Base-by-base conservation (phyloP, 2,113 vertebrate genomes). In the Ictalurus furcatus region DNA sequence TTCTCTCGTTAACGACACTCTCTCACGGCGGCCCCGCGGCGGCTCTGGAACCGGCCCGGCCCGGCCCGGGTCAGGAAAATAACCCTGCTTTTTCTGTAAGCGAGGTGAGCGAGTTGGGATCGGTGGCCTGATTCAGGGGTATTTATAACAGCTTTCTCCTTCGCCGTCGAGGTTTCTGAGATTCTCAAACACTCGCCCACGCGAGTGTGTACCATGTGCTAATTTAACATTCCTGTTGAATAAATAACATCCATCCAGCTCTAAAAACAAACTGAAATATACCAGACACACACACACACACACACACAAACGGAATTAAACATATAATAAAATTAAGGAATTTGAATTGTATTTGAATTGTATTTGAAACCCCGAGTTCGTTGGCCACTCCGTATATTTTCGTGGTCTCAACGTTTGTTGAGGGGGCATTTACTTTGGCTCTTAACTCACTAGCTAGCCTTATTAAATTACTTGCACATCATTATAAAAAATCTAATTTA, bases 1-100 rank as follows among this genome's bases (percentile, higher is more conserved):
- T 59, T 40, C 84, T 88, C 59, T 52, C 67, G 12, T 84, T 89
- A 86, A 86, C 67, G 67, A 76, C 85, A 78, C 84, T 83, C 23
- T 56, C 80, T 87, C 58, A 30, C 19, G 6, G 37, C 28, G 48
- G 48, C 65, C 84, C 25, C 25, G 14, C 61, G 85, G 80, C 90
- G 80, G 88, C 88, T 87, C 84, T 84, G 82, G 48, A 56, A 73
- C 67, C 44, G 0, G 48, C 4, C 40, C 4, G 0, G 48, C 4
- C 40, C 4, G 28, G 30, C 71, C 52, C 30, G 28, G 52, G 54
- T 4, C 8, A 76, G 85, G 56, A 73, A 88, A 86, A 86, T 79
- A 84, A 61, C 58, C 37, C 58, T 88, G 76, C 79, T 88, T 63
- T 85, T 81, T 88, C 23, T 52, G 73, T 25, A 56, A 11, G 52